These are phyloP conservation scores for Junonia oenone DNA, from an alignment of 2,888 invertebrate genomes.

Conservation along the genomic window DNA sequence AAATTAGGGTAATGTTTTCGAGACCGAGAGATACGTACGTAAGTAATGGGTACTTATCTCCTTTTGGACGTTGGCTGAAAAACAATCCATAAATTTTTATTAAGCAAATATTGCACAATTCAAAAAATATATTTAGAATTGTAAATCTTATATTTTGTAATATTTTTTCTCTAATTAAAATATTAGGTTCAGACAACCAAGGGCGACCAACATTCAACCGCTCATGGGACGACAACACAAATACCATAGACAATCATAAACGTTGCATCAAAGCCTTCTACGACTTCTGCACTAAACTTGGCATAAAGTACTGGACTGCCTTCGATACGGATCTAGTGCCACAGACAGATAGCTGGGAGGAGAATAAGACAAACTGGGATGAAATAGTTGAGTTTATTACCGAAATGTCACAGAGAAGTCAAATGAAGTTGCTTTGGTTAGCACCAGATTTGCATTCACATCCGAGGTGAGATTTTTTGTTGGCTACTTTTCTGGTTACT, in stretches of 20 bases:
- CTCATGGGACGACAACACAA: constrained; percentile 80
- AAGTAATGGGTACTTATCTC: too few relatives aligned
- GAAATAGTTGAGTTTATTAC: constrained; percentile 77
- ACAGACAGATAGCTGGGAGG: constrained; percentile 72
- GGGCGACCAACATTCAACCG: constrained; percentile 57
- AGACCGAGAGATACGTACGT: too few relatives aligned
- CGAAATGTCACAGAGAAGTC: constrained; percentile 76
- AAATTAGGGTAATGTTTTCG: too few relatives aligned
- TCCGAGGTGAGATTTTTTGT: constrained; percentile 78
- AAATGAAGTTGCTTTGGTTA: constrained; percentile 81
- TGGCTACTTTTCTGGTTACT: too few relatives aligned
- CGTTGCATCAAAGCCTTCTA: constrained; percentile 80
- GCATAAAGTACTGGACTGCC: constrained; percentile 81
- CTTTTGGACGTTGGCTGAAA: too few relatives aligned
- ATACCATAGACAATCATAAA: constrained; percentile 79
- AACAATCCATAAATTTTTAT: too few relatives aligned
- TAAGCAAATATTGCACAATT: too few relatives aligned
- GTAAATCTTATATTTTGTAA: too few relatives aligned
- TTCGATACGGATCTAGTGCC: constrained; percentile 82
- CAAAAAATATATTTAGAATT: too few relatives aligned
- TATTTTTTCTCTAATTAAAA: too few relatives aligned
- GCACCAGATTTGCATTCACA: constrained; percentile 82
- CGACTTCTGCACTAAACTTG: constrained; percentile 82
- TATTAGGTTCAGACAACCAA: constrained; percentile 58
- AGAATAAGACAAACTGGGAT: constrained; percentile 76